These are phyloP conservation scores for Drosophila cardini DNA, from an alignment of 1,140 invertebrate species.

Conservation along the genomic window DNA sequence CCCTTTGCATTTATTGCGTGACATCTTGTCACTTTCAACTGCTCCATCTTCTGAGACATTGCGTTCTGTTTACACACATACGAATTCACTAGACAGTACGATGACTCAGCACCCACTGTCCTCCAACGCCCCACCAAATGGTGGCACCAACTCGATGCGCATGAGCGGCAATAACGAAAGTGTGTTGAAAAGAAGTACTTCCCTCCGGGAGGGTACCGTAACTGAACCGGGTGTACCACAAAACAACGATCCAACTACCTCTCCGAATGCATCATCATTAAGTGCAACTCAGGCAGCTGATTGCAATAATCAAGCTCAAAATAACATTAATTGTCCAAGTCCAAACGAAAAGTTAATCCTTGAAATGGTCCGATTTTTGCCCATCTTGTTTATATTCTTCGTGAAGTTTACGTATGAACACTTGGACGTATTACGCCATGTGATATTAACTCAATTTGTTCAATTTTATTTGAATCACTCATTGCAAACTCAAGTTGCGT, in stretches of 20 bases:
- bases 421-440: background rate
- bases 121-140: background rate
- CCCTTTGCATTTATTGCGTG: background rate
- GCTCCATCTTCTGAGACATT: background rate
- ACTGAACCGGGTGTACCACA: background rate
- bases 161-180: background rate
- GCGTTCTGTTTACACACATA: background rate
- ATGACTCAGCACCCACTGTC: background rate
- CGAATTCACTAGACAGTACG: background rate
- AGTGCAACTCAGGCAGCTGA: too few species aligned
- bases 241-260: background rate
- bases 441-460: background rate
- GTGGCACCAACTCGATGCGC: background rate
- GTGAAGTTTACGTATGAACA: background rate
- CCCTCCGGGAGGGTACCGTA: background rate
- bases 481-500: background rate
- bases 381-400: background rate
- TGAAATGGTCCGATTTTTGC: too few species aligned
- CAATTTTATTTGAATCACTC: background rate
- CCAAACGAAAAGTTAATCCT: too few species aligned
- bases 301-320: too few species aligned
- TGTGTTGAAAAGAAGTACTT: too few species aligned
- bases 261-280: too few species aligned
- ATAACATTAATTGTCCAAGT: too few species aligned
- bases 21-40: background rate